Evolutionary conservation across 2,113 vertebrate species (phyloP).

Genomic region (Hypocryptadius cinnamomeus): DNA sequence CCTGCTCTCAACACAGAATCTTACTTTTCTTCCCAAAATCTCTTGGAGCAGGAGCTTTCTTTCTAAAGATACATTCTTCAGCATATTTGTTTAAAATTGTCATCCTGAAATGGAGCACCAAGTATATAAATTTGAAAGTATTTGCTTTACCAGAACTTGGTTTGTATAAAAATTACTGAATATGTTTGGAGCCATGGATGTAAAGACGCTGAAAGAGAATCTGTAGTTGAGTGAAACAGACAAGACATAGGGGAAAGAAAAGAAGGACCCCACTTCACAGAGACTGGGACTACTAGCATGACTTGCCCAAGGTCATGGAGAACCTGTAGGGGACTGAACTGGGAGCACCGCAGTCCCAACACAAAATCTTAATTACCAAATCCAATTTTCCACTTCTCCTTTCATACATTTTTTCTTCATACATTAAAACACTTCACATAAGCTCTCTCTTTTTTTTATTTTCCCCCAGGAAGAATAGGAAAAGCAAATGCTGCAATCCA

Average conservation of each 20-base stretch:
- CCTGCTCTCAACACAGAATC: not conserved
- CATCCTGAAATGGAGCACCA: not conserved
- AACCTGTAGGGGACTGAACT: not conserved
- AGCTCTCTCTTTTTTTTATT: not conserved
- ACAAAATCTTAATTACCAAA: conserved; percentile 22
- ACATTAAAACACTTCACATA: conserved; percentile 1
- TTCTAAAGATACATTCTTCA: not conserved
- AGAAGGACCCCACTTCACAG: not conserved
- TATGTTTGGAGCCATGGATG: not conserved
- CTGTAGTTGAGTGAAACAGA: not conserved
- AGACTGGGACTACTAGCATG: not conserved
- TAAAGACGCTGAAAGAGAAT: not conserved
- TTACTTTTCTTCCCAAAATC: not conserved
- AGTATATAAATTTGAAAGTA: not conserved
- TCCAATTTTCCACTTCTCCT: conserved; percentile 12
- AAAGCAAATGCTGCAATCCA: conserved; percentile 4
- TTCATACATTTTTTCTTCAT: not conserved
- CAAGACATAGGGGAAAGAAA: not conserved
- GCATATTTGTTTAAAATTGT: not conserved
- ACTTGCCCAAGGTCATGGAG: not conserved
- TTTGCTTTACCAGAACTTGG: not conserved
- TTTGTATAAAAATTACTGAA: not conserved
- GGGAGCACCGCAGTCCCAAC: not conserved
- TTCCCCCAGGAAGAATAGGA: conserved; percentile 5
- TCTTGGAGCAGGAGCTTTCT: not conserved